Percentiles rank a stretch among this genome's conserved stretches.
These are phyloP conservation scores for Sander vitreus DNA, from an alignment of 2,113 vertebrate species.

Conservation along the genomic window DNA sequence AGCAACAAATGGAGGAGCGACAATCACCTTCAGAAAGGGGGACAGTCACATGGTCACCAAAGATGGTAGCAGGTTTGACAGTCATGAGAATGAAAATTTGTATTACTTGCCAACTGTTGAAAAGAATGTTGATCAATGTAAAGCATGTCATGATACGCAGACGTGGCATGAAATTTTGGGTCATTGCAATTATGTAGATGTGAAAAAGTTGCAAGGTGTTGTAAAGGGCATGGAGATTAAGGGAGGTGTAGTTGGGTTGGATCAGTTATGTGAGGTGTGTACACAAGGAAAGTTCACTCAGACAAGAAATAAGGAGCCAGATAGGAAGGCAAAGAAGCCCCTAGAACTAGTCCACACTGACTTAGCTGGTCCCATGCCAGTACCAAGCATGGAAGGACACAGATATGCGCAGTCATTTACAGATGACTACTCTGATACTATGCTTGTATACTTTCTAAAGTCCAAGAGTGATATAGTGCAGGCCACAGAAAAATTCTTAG, in stretches of 20 bases:
- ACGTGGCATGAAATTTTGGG: conserved; percentile 17
- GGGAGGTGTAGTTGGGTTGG: no score
- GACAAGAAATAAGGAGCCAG: background rate
- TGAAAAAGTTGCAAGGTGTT: background rate
- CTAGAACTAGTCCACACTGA: conserved; percentile 10
- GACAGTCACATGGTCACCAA: no score
- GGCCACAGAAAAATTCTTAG: background rate
- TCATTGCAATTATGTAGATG: conserved; percentile 11
- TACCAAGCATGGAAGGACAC: background rate
- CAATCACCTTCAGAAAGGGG: background rate
- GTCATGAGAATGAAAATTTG: background rate
- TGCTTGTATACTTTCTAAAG: conserved; percentile 14
- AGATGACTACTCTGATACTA: conserved; percentile 4
- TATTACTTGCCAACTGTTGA: background rate
- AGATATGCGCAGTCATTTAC: conserved; percentile 11
- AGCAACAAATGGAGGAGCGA: background rate
- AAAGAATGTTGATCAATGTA: background rate
- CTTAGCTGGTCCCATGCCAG: background rate
- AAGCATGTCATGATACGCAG: background rate
- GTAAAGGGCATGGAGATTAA: background rate
- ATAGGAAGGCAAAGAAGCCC: background rate
- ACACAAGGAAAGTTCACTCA: conserved; percentile 3
- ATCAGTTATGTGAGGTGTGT: background rate
- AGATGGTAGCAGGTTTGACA: background rate
- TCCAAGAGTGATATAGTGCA: conserved; percentile 5